Evolutionary conservation across 2,888 invertebrate genomes (phyloP), one percentile per base, ranked within the genome.

Genomic region (Epinotia ramella): DNA sequence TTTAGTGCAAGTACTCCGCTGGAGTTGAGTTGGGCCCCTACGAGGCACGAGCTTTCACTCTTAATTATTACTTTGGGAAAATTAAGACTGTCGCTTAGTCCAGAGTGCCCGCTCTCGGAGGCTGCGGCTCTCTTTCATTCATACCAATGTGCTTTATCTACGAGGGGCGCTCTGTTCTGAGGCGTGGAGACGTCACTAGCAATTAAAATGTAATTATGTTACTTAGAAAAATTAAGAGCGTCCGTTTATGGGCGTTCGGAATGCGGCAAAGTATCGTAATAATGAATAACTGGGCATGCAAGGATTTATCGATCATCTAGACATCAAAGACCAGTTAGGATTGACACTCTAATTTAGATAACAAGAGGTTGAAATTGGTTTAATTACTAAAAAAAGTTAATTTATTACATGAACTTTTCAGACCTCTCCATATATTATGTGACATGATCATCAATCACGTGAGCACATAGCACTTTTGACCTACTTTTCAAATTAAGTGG

Each of bases 11-110:
- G 89, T 87, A 85, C 85, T 86, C 86, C 83, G 84, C 80, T 84
- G 84, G 84, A 85, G 88, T 88, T 88, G 87, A 84, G 84, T 84
- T 84, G 59, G 87, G 87, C 87, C 91, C 89, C 90, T 88, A 86
- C 87, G 88, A 69, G 72, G 49, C 57, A 28, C 73, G 77, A 89
- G 87, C 89, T 90, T 94, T 94, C 94, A 92, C 92, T 94, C 94
- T 94, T 94, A 94, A 95, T 95, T 94, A 95, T 94, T 94, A 94
- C 95, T 94, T 94, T 93, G 93, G 92, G 90, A 93, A 93, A 94
- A 95, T 94, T 94, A 95, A 94, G 94, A 93, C 88, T 93, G 94
- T 94, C 94, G 94, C 91, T 94, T 93, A 92, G 90, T 83, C 87
- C 86, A 84, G 87, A 93, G 93, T 91, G 90, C 91, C 91, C 89